Evolutionary conservation across 2,888 invertebrate genomes (phyloP).

Genomic region (Platycheirus rosarum): DNA sequence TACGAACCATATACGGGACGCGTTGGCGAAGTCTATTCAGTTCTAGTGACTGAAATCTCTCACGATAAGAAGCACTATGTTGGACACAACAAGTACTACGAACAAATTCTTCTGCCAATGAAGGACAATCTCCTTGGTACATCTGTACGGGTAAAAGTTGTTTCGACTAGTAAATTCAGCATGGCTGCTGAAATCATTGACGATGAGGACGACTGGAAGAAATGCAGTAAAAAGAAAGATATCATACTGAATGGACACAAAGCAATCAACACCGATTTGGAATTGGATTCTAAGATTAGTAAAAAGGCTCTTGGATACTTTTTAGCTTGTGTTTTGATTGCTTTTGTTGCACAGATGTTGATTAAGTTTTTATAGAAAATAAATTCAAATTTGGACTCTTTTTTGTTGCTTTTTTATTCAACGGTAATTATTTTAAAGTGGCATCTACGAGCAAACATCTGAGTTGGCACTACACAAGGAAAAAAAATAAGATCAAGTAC

Average conservation of each 20-base stretch:
- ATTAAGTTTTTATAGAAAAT: slow-evolving; percentile 54
- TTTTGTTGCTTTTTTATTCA: not conserved
- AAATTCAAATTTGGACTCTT: not conserved
- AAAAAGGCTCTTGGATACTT: slow-evolving; percentile 48
- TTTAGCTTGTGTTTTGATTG: slow-evolving; percentile 42
- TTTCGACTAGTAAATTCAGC: slow-evolving; percentile 88
- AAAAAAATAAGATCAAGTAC: too few species aligned
- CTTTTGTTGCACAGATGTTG: slow-evolving; percentile 42
- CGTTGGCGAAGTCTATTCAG: slow-evolving; percentile 85
- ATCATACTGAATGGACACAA: slow-evolving; percentile 37
- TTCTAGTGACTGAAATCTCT: slow-evolving; percentile 96
- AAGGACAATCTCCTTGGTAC: slow-evolving; percentile 91
- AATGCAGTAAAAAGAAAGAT: slow-evolving; percentile 73
- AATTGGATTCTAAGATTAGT: slow-evolving; percentile 26
- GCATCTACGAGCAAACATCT: too few species aligned
- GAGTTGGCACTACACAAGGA: too few species aligned
- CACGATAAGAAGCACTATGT: slow-evolving; percentile 95
- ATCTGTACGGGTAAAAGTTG: slow-evolving; percentile 90
- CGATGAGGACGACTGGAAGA: slow-evolving; percentile 84
- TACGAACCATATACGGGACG: slow-evolving; percentile 92
- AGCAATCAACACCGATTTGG: not conserved
- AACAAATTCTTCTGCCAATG: slow-evolving; percentile 94
- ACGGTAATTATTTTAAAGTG: too few species aligned
- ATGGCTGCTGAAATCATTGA: slow-evolving; percentile 88
- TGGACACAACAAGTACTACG: slow-evolving; percentile 97